phyloP scores from a whole-genome alignment of 37 sponge, comb jelly and placozoan genomes.

The Trichoplax adhaerens region DNA sequence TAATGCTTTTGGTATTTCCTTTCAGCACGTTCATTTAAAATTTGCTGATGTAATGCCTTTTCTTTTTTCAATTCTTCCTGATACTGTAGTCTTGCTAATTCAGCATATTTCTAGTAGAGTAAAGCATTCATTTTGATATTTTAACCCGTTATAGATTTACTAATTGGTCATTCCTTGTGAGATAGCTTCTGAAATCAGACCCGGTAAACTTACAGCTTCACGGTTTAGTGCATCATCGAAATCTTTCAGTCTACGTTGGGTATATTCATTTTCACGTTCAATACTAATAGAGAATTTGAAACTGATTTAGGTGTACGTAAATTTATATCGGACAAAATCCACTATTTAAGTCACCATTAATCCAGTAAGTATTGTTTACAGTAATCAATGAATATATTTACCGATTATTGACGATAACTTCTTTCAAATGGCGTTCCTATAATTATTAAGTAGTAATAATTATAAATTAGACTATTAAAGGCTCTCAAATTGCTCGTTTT shows the following conservation, averaged over 20 bases:
- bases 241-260: constrained; percentile 48
- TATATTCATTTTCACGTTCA: constrained; percentile 56
- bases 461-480: constrained; percentile 2
- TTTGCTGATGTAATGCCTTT: constrained; percentile 13
- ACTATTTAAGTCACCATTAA: neutral
- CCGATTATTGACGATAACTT: neutral
- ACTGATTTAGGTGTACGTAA: neutral
- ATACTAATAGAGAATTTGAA: constrained; percentile 11
- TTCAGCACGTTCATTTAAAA: neutral
- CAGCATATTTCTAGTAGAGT: neutral
- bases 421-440: neutral
- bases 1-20: constrained; percentile 32
- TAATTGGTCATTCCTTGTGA: no score
- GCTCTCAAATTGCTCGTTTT: neutral
- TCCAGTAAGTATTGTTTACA: neutral
- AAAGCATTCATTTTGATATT: neutral
- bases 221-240: constrained; percentile 62
- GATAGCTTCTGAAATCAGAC: no score
- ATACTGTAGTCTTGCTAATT: constrained; percentile 18
- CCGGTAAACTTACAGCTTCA: constrained; percentile 38
- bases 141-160: no score
- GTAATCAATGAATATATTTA: neutral
- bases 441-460: neutral
- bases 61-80: constrained; percentile 23
- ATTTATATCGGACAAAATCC: neutral